phyloP scores from a whole-genome alignment of 2,888 invertebrate genomes.

The Neocrepidodera transversa region DNA sequence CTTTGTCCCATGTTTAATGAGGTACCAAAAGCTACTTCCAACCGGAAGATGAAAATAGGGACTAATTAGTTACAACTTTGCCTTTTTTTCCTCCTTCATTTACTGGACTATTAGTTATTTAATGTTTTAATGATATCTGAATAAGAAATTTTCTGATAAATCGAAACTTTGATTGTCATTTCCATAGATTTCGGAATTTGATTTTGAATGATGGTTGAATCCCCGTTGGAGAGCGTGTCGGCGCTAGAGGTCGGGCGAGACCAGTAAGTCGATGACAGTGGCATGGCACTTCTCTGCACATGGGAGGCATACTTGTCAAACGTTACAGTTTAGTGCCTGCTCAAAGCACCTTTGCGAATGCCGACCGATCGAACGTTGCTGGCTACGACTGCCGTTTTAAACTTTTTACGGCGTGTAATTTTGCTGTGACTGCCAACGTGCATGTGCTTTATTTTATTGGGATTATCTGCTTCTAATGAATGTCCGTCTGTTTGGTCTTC shows the following conservation, averaged over 20 bases:
- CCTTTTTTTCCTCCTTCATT: too few species aligned
- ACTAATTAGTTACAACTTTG: too few species aligned
- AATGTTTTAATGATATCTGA: too few species aligned
- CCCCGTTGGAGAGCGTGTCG: slow-evolving; percentile 22
- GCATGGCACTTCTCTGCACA: slow-evolving; percentile 34
- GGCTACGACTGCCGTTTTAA: slow-evolving; percentile 23
- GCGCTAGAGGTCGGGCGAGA: slow-evolving; percentile 30
- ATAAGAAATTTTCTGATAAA: too few species aligned
- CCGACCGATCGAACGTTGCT: too few species aligned
- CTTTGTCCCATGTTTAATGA: too few species aligned
- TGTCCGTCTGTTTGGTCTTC: slow-evolving; percentile 6
- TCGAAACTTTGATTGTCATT: not conserved
- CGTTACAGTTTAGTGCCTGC: slow-evolving; percentile 37
- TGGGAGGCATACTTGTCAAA: slow-evolving; percentile 38
- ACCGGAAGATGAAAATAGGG: too few species aligned
- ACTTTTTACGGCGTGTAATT: slow-evolving; percentile 30
- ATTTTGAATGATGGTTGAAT: slow-evolving; percentile 24
- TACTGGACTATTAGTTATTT: too few species aligned
- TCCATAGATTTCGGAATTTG: slow-evolving; percentile 3
- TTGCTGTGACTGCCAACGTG: slow-evolving; percentile 26
- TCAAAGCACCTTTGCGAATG: slow-evolving; percentile 35
- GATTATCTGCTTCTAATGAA: slow-evolving; percentile 27
- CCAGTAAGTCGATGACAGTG: slow-evolving; percentile 27
- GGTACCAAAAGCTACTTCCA: too few species aligned
- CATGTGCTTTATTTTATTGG: slow-evolving; percentile 29